These are phyloP conservation scores for Halictus ligatus DNA, from an alignment of 2,888 invertebrate genomes.

Conservation along the genomic window DNA sequence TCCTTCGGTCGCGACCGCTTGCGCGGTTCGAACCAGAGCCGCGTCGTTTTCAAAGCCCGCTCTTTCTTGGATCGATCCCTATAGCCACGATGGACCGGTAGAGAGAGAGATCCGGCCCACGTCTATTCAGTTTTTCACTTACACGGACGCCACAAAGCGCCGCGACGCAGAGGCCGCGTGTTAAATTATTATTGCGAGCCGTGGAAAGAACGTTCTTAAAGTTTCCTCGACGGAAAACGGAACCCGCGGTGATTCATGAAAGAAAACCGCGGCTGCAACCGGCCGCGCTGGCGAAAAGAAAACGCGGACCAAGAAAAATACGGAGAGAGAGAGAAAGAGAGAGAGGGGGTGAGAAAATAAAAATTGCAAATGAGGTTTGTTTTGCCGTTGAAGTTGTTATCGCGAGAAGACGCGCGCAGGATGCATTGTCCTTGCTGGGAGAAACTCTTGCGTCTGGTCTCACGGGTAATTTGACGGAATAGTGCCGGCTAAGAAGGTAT, in stretches of 20 bases:
- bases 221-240: conserved; percentile 5
- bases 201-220: neutral
- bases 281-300: neutral
- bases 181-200: conserved; percentile 13
- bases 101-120: neutral
- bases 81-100: neutral
- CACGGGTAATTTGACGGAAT: conserved; percentile 47
- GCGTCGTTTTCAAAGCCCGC: neutral
- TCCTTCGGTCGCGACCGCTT: neutral
- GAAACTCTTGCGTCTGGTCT: conserved; percentile 21
- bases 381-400: conserved; percentile 42
- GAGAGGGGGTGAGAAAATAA: conserved; percentile 1
- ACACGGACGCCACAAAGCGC: neutral
- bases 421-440: conserved; percentile 16
- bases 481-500: conserved; percentile 14
- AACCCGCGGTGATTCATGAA: conserved; percentile 30
- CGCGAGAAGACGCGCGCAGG: conserved; percentile 18
- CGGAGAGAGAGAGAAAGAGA: neutral
- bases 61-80: neutral
- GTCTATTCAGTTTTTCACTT: conserved; percentile 9
- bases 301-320: neutral
- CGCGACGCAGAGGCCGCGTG: neutral
- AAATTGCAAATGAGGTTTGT: conserved; percentile 47
- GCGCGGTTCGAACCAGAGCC: neutral
- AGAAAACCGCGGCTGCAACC: neutral